phyloP scores from a whole-genome alignment of 2,113 vertebrate genomes.

The Dicentrarchus labrax region DNA sequence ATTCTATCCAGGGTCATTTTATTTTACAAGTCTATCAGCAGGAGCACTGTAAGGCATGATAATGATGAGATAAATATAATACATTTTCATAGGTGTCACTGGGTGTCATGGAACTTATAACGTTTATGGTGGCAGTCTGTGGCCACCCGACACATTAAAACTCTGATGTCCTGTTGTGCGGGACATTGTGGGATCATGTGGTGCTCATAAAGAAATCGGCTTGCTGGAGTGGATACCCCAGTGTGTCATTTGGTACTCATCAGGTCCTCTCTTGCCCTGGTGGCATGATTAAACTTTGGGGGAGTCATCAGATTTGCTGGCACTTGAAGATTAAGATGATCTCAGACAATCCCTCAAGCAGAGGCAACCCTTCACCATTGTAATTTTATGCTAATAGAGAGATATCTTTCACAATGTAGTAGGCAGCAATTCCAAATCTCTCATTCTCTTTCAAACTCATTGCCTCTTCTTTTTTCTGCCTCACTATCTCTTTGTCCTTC shows the following conservation, averaged over 20 bases:
- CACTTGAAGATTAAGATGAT: slow-evolving; percentile 75
- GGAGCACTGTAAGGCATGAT: neutral
- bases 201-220: slow-evolving; percentile 28
- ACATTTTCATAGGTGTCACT: slow-evolving; percentile 25
- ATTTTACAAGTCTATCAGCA: neutral
- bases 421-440: slow-evolving; percentile 67
- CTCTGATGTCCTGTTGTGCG: slow-evolving; percentile 52
- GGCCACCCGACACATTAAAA: slow-evolving; percentile 43
- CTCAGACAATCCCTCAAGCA: slow-evolving; percentile 71
- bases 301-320: slow-evolving; percentile 72
- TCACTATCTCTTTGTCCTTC: slow-evolving; percentile 19
- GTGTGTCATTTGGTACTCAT: slow-evolving; percentile 58
- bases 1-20: neutral
- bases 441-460: slow-evolving; percentile 25
- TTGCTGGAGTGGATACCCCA: slow-evolving; percentile 56
- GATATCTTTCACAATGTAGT: slow-evolving; percentile 67
- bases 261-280: slow-evolving; percentile 66
- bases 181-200: slow-evolving; percentile 48
- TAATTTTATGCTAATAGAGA: slow-evolving; percentile 76
- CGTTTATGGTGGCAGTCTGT: slow-evolving; percentile 51
- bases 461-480: slow-evolving; percentile 28
- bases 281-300: slow-evolving; percentile 76
- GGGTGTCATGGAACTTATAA: slow-evolving; percentile 29
- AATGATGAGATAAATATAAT: slow-evolving; percentile 20
- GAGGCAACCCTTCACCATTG: slow-evolving; percentile 63